phyloP scores from a whole-genome alignment of 2,113 vertebrate genomes.

The Penelope pileata region DNA sequence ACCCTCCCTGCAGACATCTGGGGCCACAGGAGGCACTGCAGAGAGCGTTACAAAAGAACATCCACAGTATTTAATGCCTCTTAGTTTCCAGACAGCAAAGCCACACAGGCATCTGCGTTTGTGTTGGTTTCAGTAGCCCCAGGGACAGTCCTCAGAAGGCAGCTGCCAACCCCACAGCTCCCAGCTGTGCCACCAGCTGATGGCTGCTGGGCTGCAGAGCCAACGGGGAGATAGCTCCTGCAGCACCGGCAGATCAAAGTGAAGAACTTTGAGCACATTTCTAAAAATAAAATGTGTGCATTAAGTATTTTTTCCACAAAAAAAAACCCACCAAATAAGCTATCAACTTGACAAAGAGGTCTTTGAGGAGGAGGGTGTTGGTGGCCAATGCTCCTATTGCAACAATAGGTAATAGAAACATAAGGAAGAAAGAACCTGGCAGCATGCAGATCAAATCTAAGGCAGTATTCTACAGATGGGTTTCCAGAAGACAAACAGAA shows the following conservation, averaged over 20 bases:
- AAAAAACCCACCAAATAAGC: background rate
- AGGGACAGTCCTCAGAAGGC: background rate
- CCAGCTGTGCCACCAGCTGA: background rate
- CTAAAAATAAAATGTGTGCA: background rate
- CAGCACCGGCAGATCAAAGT: rapidly evolving
- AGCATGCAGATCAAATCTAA: background rate
- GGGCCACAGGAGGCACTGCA: background rate
- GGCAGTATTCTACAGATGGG: background rate
- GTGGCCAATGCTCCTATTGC: background rate
- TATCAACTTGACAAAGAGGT: background rate
- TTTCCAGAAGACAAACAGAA: background rate
- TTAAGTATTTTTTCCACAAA: background rate
- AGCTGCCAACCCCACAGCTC: background rate
- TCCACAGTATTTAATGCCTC: rapidly evolving
- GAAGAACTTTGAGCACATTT: background rate
- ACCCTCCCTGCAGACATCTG: background rate
- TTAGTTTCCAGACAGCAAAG: background rate
- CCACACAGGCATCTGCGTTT: background rate
- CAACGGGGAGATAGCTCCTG: background rate
- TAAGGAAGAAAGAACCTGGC: background rate
- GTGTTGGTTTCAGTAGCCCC: background rate
- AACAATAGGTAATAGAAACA: background rate
- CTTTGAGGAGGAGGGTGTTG: background rate
- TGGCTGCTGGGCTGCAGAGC: background rate
- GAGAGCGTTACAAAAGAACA: background rate